Conservation (phyloP, 1,140 invertebrate species). For the Musca vetustissima region DNA sequence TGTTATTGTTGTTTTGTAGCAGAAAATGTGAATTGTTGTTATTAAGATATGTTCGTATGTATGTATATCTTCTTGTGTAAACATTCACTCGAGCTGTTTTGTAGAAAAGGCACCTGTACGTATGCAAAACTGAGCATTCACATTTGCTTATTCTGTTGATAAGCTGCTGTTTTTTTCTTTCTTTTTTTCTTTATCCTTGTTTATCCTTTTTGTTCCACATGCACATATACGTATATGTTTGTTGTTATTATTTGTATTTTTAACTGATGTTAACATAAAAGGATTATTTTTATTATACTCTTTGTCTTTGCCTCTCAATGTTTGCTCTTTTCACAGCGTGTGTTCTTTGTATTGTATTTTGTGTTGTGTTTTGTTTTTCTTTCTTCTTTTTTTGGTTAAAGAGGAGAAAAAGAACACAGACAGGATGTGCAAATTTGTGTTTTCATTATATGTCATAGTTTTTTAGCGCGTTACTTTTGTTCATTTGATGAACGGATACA, state of each 20-base stretch:
- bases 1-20: no score
- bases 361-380: not conserved
- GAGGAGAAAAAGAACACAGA: not conserved
- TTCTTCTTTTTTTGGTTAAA: no score
- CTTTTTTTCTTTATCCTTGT: no score
- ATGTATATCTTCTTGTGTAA: no score
- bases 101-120: not conserved
- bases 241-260: not conserved
- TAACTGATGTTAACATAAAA: not conserved
- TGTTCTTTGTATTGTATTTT: not conserved
- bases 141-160: not conserved
- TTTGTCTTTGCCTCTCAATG: slow-evolving; percentile 2
- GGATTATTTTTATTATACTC: slow-evolving; percentile 8
- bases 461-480: no score
- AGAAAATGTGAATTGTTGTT: no score
- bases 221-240: not conserved
- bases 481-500: no score
- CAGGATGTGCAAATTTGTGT: no score
- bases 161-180: not conserved
- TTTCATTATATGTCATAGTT: no score
- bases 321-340: slow-evolving; percentile 13
- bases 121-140: slow-evolving; percentile 7
- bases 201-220: no score
- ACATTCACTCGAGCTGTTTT: no score
- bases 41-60: no score